Conservation (phyloP, 2,888 invertebrate genomes). For the Eurois occulta region DNA sequence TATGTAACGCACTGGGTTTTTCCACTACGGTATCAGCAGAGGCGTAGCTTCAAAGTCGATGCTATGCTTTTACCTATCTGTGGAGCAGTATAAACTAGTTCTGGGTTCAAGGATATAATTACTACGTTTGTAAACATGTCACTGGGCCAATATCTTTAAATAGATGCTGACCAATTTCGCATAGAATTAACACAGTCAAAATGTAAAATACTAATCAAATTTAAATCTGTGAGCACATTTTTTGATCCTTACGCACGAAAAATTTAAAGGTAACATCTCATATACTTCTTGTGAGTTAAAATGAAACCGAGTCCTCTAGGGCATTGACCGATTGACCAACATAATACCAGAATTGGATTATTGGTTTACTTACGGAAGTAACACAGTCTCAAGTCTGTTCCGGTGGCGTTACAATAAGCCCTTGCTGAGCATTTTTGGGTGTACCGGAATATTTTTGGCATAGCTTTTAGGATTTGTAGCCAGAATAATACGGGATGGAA, state of each 20-base stretch:
- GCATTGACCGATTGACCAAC: conserved; percentile 50
- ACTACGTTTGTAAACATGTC: conserved; percentile 34
- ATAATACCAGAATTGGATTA: conserved; percentile 39
- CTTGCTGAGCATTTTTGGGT: background rate
- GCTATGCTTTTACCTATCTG: conserved; percentile 25
- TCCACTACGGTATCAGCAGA: conserved; percentile 30
- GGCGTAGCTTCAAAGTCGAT: background rate
- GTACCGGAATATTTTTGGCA: conserved; percentile 11
- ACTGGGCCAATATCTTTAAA: conserved; percentile 25
- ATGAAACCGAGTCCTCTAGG: conserved; percentile 34
- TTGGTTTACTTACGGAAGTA: conserved; percentile 32
- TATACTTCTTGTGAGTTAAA: no score
- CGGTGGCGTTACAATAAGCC: conserved; percentile 8
- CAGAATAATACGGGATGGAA: no score
- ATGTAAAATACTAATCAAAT: background rate
- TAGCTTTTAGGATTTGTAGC: background rate
- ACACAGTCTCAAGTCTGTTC: conserved; percentile 15
- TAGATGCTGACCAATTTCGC: background rate
- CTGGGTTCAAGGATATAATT: conserved; percentile 27
- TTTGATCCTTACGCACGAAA: background rate
- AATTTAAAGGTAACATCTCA: background rate
- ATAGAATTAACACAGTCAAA: background rate
- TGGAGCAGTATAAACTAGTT: background rate
- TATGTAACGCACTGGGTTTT: conserved; percentile 47
- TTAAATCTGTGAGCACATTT: background rate